These are phyloP conservation scores for Cephus spinipes DNA, from an alignment of 2,888 invertebrate species.

Conservation along the genomic window DNA sequence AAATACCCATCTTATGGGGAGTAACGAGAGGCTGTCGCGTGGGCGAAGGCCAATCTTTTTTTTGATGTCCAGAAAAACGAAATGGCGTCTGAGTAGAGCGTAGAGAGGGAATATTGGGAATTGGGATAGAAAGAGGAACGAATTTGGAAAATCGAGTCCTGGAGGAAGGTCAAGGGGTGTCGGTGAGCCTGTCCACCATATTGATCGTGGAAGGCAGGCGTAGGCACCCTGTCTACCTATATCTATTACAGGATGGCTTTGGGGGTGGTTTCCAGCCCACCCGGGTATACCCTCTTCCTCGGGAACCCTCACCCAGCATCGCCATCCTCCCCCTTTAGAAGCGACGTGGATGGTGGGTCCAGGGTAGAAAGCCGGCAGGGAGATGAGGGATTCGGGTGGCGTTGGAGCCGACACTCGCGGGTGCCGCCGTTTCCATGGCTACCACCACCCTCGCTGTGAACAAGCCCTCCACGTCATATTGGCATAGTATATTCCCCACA, in stretches of 20 bases:
- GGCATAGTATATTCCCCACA: slow-evolving; percentile 64
- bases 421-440: slow-evolving; percentile 73
- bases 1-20: not conserved
- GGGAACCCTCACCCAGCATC: slow-evolving; percentile 12
- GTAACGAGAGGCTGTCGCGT: not conserved
- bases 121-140: not conserved
- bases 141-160: slow-evolving; percentile 5
- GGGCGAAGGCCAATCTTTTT: not conserved
- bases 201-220: slow-evolving; percentile 60
- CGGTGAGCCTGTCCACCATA: slow-evolving; percentile 66
- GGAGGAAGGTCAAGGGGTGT: slow-evolving; percentile 40
- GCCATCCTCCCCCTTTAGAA: slow-evolving; percentile 14
- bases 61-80: not conserved
- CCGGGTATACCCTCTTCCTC: slow-evolving; percentile 24
- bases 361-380: slow-evolving; percentile 38
- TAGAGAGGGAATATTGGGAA: not conserved
- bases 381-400: slow-evolving; percentile 70
- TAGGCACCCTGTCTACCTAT: slow-evolving; percentile 37
- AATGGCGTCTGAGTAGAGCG: not conserved
- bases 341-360: slow-evolving; percentile 20
- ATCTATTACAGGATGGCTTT: slow-evolving; percentile 52
- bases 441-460: slow-evolving; percentile 68
- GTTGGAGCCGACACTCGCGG: slow-evolving; percentile 72
- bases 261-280: slow-evolving; percentile 33
- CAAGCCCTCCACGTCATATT: slow-evolving; percentile 62